Conservation (phyloP, 1,140 invertebrate species). For the Stegodyphus mimosarum region DNA sequence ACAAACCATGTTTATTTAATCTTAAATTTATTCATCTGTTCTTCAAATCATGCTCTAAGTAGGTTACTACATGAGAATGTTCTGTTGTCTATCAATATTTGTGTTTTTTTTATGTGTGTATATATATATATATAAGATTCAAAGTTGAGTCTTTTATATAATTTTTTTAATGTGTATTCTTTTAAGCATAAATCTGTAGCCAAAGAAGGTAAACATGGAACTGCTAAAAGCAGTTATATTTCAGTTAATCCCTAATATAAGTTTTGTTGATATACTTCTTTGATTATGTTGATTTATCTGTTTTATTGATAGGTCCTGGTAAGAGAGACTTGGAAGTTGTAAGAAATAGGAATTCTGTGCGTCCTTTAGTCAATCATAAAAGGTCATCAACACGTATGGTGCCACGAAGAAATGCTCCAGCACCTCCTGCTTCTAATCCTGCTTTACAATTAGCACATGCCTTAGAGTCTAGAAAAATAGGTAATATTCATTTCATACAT, state of each 20-base stretch:
- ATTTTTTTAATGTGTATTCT: no score
- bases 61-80: no score
- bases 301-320: conserved; percentile 37
- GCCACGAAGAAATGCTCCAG: conserved; percentile 62
- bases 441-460: conserved; percentile 55
- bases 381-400: conserved; percentile 58
- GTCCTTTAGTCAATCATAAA: conserved; percentile 53
- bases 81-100: not conserved
- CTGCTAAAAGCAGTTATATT: no score
- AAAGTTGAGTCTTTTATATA: no score
- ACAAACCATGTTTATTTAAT: no score
- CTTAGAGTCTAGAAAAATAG: conserved; percentile 50
- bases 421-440: conserved; percentile 57
- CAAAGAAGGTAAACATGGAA: not conserved
- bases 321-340: conserved; percentile 27
- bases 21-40: no score
- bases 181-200: not conserved
- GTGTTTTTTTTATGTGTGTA: no score
- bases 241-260: not conserved
- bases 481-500: not conserved
- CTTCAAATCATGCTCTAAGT: no score
- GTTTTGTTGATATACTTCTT: not conserved
- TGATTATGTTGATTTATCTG: not conserved
- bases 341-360: conserved; percentile 39
- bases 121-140: no score